Percentiles rank a stretch among this genome's conserved stretches.
These are phyloP conservation scores for Nasua narica DNA, from an alignment of 2,797 vertebrate genomes.

Conservation along the genomic window DNA sequence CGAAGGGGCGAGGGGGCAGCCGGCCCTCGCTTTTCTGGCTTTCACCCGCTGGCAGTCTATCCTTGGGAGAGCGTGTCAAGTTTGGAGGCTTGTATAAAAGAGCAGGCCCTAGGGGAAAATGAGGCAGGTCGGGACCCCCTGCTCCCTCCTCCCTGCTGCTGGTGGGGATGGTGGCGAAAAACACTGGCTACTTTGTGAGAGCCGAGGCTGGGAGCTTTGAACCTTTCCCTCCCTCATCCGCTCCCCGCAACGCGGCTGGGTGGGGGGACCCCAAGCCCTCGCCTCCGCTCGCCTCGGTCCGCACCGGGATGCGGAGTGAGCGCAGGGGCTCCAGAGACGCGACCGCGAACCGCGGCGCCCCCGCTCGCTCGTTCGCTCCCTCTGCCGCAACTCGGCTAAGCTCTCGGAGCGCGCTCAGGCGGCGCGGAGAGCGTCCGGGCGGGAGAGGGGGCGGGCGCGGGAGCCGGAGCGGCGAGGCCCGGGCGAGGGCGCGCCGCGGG, in stretches of 20 bases:
- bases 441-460: not conserved
- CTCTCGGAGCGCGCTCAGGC: conserved; percentile 30
- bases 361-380: conserved; percentile 36
- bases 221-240: not conserved
- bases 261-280: not conserved
- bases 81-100: not conserved
- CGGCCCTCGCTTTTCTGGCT: not conserved
- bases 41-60: not conserved
- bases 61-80: not conserved
- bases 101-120: not conserved
- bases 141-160: too few species aligned
- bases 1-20: conserved; percentile 18
- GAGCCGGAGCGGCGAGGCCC: not conserved
- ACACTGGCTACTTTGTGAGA: not conserved
- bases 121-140: not conserved
- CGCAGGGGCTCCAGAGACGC: not conserved
- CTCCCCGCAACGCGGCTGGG: not conserved
- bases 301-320: conserved; percentile 10
- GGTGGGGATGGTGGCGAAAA: not conserved
- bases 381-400: conserved; percentile 36
- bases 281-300: not conserved
- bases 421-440: not conserved
- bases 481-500: not conserved
- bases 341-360: conserved; percentile 49
- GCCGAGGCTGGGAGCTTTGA: not conserved